These are phyloP conservation scores for Centropristis striata DNA, from an alignment of 2,113 vertebrate genomes.

Conservation along the genomic window DNA sequence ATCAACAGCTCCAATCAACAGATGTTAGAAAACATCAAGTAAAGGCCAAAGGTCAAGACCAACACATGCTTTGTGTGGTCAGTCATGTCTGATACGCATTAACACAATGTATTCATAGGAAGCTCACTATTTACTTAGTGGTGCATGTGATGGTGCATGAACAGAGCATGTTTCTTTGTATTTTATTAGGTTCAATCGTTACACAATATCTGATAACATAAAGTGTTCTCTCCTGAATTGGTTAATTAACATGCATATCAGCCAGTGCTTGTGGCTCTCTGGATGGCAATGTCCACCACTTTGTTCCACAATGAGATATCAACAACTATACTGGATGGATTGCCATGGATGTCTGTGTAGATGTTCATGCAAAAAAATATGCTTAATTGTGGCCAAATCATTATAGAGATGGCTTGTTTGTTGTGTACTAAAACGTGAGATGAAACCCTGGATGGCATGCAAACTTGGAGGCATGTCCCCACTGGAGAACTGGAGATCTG, in stretches of 20 bases:
- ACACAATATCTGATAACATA: no score
- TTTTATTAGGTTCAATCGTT: background rate
- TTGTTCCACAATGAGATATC: background rate
- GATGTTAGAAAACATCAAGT: conserved; percentile 24
- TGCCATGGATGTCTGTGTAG: background rate
- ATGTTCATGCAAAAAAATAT: no score
- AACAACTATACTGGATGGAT: background rate
- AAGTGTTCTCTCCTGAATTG: no score
- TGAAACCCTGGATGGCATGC: no score
- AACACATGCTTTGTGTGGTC: background rate
- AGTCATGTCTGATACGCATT: background rate
- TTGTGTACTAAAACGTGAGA: no score
- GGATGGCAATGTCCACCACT: background rate
- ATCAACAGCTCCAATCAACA: conserved; percentile 21
- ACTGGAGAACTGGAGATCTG: no score
- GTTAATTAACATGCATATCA: no score
- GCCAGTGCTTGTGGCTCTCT: no score
- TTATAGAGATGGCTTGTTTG: no score
- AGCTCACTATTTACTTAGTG: background rate
- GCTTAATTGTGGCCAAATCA: no score
- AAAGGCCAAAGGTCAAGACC: background rate
- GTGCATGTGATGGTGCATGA: background rate
- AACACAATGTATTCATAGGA: background rate
- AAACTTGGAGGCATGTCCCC: no score
- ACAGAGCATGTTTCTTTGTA: background rate